Percentiles rank a stretch among this genome's conserved stretches.
Conservation (phyloP, 1,140 invertebrate species). For the Pygmarrhopalites habei region DNA sequence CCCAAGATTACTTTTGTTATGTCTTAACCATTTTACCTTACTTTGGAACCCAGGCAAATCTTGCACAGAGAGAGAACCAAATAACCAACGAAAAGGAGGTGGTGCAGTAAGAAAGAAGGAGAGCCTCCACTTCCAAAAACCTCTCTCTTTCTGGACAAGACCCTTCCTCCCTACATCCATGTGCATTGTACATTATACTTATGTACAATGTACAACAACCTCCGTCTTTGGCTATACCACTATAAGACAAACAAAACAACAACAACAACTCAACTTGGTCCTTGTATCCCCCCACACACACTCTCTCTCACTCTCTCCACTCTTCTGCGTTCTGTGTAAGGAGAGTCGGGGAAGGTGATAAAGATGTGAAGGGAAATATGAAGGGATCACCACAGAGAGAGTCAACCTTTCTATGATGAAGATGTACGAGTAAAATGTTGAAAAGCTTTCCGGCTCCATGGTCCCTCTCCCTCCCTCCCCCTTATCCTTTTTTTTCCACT, state of each 20-base stretch:
- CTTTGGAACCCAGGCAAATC: neutral
- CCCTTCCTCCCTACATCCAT: no score
- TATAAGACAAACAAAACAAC: no score
- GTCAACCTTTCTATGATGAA: neutral
- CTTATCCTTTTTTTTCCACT: neutral
- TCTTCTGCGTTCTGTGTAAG: no score
- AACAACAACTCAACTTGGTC: no score
- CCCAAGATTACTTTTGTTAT: conserved; percentile 36
- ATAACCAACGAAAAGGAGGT: no score
- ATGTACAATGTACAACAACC: no score
- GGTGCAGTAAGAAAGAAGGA: no score
- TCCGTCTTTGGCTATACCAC: neutral
- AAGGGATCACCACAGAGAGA: neutral
- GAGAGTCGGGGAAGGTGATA: neutral
- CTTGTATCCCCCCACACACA: no score
- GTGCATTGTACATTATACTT: no score
- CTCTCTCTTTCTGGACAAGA: no score
- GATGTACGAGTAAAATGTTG: neutral
- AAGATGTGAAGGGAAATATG: neutral
- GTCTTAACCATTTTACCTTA: conserved; percentile 32
- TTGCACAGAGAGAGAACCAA: neutral
- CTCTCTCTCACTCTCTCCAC: no score
- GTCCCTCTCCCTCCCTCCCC: neutral
- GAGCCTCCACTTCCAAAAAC: neutral
- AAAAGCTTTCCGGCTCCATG: neutral